Base-by-base conservation (phyloP, 2,888 invertebrate genomes). In the Deladenus siricidicola region DNA sequence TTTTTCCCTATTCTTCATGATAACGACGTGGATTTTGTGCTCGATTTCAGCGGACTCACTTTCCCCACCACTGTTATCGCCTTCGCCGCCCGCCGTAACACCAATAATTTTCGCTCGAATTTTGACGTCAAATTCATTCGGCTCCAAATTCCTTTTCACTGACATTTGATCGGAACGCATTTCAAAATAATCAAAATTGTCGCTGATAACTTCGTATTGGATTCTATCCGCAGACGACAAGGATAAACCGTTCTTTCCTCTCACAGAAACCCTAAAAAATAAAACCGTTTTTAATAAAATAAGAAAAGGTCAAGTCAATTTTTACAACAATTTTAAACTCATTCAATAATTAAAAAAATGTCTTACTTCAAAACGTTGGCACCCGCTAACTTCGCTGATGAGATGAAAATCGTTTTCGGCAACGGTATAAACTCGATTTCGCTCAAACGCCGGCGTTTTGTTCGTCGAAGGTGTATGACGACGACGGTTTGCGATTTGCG, bases 1-100 rank as follows among this genome's bases (percentile, higher is more conserved):
- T 42, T 75, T 75, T 54, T 74, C 73, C 6, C 74, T 56, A 50
- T 75, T 73, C 0, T 66, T 63, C 75, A 78, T 77, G 10, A 72
- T 72, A 1, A 77, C 66, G n/a, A 76, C 60, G 21, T 63, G 63
- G 6, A 76, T 58, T 30, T 63, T 54, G 55, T 76, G 73, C 43
- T 55, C 54, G n/a, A 52, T 30, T 14, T 26, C 30, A 4, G 21
- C 64, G 23, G 50, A 19, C 23, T 29, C n/a, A 26, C 10, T n/a
- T 17, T 28, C n/a, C n/a, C n/a, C n/a, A n/a, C n/a, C n/a, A n/a
- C n/a, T n/a, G n/a, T n/a, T n/a, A 17, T 44, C 34, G 10, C 39
- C 60, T 21, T 60, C 48, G 26, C 42, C 53, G 49, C 49, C 21
- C 10, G n/a, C n/a, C n/a, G n/a, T n/a, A 23, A 21, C 30, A 30